phyloP scores from a whole-genome alignment of 2,113 vertebrate species.

The Murina feae region DNA sequence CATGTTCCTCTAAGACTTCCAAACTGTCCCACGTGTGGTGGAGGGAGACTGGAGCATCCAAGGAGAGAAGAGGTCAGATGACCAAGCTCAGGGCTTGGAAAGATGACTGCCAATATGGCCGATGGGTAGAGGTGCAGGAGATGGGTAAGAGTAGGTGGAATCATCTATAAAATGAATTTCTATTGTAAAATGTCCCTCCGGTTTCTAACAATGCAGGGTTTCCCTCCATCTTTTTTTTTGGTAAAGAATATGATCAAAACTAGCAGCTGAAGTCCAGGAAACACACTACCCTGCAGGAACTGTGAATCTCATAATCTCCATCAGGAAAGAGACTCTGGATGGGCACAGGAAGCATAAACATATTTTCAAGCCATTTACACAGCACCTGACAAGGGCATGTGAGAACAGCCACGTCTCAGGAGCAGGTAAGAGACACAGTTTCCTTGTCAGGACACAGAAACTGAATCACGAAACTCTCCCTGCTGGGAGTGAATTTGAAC shows the following conservation, averaged over 20 bases:
- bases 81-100: neutral
- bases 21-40: neutral
- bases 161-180: neutral
- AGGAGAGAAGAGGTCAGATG: neutral
- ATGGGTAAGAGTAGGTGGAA: neutral
- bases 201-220: neutral
- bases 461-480: conserved; percentile 30
- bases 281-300: conserved; percentile 40
- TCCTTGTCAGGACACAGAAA: conserved; percentile 35
- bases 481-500: neutral
- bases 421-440: conserved; percentile 24
- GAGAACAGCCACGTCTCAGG: neutral
- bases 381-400: conserved; percentile 49
- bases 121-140: neutral
- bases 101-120: neutral
- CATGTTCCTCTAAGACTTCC: neutral
- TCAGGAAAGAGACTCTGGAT: conserved; percentile 41
- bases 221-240: neutral
- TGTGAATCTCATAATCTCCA: conserved; percentile 57
- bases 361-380: conserved; percentile 62
- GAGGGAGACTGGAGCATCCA: no score
- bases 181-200: neutral
- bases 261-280: conserved; percentile 58
- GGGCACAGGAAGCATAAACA: conserved; percentile 33
- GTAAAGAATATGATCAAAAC: conserved; percentile 15